Percentiles rank a stretch among this genome's conserved stretches.
These are phyloP conservation scores for Sicus ferrugineus DNA, from an alignment of 2,888 invertebrate species.

Conservation along the genomic window DNA sequence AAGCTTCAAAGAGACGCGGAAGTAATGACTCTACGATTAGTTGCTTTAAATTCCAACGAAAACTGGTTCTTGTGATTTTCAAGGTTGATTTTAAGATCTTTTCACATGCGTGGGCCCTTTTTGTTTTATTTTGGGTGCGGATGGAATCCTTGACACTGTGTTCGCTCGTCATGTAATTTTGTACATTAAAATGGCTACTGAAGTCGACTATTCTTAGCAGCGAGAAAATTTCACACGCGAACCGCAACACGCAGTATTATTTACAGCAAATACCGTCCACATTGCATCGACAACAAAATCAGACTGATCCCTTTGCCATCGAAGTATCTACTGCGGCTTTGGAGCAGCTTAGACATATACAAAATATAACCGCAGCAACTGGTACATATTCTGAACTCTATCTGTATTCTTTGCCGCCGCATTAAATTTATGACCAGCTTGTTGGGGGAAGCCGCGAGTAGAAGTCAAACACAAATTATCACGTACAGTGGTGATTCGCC, in stretches of 20 bases:
- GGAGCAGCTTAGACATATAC: not conserved
- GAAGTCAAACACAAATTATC: too few species aligned
- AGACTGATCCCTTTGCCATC: conserved; percentile 33
- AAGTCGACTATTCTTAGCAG: conserved; percentile 24
- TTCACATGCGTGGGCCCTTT: not conserved
- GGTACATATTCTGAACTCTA: not conserved
- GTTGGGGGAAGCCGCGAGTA: too few species aligned
- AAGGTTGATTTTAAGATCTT: not conserved
- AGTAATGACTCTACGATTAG: not conserved
- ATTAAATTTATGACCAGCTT: too few species aligned
- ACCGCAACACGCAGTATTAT: not conserved
- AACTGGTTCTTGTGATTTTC: conserved; percentile 13
- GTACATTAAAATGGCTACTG: not conserved
- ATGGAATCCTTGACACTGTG: not conserved
- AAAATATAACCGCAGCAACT: not conserved
- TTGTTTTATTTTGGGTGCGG: not conserved
- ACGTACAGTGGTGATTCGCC: too few species aligned
- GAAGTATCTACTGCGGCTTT: conserved; percentile 6
- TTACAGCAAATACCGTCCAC: conserved; percentile 32
- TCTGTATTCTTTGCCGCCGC: too few species aligned
- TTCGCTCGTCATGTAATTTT: not conserved
- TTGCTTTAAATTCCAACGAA: not conserved
- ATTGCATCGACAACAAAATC: conserved; percentile 41
- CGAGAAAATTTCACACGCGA: conserved; percentile 7
- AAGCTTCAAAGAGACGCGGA: not conserved